Percentiles rank a stretch among this genome's conserved stretches.
phyloP scores from a whole-genome alignment of 1,140 invertebrate species.

The Cataglyphis hispanica region DNA sequence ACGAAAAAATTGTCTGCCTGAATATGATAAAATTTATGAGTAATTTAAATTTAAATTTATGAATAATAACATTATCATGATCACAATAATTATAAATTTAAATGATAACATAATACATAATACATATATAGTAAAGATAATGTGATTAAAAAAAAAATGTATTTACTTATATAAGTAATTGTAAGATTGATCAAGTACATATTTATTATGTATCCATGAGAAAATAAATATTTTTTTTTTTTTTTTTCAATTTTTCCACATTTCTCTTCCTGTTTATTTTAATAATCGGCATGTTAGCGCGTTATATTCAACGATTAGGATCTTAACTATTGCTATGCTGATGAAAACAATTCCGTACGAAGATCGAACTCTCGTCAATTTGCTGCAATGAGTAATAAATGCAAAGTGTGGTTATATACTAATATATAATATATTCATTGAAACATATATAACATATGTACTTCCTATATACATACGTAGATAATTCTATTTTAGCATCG shows the following conservation, averaged over 20 bases:
- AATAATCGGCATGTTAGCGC: constrained; percentile 3
- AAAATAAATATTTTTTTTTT: constrained; percentile 5
- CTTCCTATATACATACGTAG: neutral
- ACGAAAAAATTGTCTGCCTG: neutral
- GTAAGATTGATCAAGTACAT: neutral
- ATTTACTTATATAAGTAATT: neutral
- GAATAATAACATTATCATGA: neutral
- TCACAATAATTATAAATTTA: neutral
- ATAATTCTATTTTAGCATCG: neutral
- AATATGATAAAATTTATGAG: neutral
- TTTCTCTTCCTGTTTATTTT: neutral
- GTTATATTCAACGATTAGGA: neutral
- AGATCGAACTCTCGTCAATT: constrained; percentile 19
- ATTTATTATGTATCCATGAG: neutral
- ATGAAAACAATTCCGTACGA: constrained; percentile 22
- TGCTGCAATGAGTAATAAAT: neutral
- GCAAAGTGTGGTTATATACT: neutral
- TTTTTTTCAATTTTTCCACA: neutral
- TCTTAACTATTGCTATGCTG: neutral
- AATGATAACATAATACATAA: neutral
- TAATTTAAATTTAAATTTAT: too few relatives aligned
- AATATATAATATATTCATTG: neutral
- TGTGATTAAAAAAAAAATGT: neutral
- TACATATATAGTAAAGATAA: too few relatives aligned
- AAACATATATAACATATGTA: neutral